These are phyloP conservation scores for Rhopalosiphum maidis DNA, from an alignment of 1,140 invertebrate genomes.

Conservation along the genomic window DNA sequence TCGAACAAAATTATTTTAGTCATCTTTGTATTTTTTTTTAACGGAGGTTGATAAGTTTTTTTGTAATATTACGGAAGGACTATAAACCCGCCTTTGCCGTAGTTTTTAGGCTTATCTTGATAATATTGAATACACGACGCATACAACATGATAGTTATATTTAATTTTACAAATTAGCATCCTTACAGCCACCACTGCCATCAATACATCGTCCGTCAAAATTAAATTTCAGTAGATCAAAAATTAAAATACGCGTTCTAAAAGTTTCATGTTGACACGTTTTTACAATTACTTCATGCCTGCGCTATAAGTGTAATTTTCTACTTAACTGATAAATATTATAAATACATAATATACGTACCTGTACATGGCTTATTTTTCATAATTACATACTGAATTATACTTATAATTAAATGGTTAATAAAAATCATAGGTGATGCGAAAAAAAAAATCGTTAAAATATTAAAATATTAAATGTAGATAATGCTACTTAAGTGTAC, in stretches of 20 bases:
- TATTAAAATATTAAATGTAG: too few species aligned
- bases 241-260: neutral
- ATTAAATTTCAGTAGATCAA: neutral
- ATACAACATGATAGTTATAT: too few species aligned
- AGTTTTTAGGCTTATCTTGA: too few species aligned
- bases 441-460: neutral
- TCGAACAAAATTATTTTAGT: too few species aligned
- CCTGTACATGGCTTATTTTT: neutral
- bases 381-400: neutral
- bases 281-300: neutral
- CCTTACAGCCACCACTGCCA: too few species aligned
- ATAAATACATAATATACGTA: neutral
- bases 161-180: too few species aligned
- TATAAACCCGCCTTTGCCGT: too few species aligned
- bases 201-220: too few species aligned
- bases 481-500: neutral
- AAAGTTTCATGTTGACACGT: neutral
- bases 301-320: neutral
- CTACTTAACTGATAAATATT: neutral
- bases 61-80: too few species aligned
- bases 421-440: neutral
- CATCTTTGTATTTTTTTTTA: too few species aligned
- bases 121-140: too few species aligned
- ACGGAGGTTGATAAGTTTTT: too few species aligned
- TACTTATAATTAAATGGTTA: neutral